A percentile compares a stretch with the other conserved stretches of the same genome.
Conservation (phyloP, 2,113 vertebrate genomes). For the Zingel zingel region DNA sequence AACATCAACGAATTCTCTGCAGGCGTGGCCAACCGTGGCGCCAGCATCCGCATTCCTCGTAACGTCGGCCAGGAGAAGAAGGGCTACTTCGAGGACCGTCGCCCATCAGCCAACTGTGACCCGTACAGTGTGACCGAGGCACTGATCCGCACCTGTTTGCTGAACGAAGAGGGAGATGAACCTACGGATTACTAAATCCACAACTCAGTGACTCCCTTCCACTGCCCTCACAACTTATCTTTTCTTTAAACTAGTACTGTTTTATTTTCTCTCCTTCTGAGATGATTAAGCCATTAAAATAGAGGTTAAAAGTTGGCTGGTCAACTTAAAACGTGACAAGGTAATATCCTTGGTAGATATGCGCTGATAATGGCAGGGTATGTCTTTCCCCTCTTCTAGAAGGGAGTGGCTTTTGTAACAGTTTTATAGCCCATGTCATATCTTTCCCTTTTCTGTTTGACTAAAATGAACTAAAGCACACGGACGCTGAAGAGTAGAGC, state of each 20-base stretch:
- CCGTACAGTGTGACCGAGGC: conserved; percentile 94
- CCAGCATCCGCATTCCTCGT: conserved; percentile 96
- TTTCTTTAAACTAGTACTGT: conserved; percentile 75
- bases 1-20: conserved; percentile 97
- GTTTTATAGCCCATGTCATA: conserved; percentile 67
- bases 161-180: conserved; percentile 92
- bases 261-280: conserved; percentile 42
- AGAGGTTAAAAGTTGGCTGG: no score
- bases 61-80: conserved; percentile 93
- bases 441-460: conserved; percentile 61
- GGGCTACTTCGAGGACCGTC: conserved; percentile 97
- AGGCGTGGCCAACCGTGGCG: conserved; percentile 93
- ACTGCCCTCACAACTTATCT: conserved; percentile 40
- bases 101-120: conserved; percentile 96
- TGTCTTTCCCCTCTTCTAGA: conserved; percentile 53
- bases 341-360: conserved; percentile 58
- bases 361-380: conserved; percentile 76
- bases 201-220: conserved; percentile 64
- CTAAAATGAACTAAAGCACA: conserved; percentile 77
- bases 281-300: no score
- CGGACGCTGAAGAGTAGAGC: conserved; percentile 72
- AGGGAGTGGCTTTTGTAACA: conserved; percentile 72
- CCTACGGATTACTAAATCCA: conserved; percentile 87
- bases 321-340: conserved; percentile 74
- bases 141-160: conserved; percentile 94